A percentile compares a stretch with the other conserved stretches of the same genome.
phyloP scores from a whole-genome alignment of 1,140 invertebrate genomes.

The Lineus longissimus region DNA sequence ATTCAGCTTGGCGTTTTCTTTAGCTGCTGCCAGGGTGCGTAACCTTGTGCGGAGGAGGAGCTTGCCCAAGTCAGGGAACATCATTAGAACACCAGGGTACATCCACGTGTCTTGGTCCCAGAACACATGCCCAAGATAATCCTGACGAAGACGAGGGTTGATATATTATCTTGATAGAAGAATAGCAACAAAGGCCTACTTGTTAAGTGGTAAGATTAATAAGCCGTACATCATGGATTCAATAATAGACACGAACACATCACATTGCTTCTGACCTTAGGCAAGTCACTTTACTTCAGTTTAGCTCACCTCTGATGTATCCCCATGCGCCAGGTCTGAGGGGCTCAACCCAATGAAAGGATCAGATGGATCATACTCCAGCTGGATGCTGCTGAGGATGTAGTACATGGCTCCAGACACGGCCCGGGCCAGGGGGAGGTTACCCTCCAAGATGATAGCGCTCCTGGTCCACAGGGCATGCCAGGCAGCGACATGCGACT shows the following conservation, averaged over 20 bases:
- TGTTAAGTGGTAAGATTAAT: too few relatives aligned
- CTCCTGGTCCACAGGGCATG: background rate
- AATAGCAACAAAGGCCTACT: too few relatives aligned
- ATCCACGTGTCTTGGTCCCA: constrained; percentile 60
- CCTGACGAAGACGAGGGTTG: constrained; percentile 29
- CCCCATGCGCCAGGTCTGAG: constrained; percentile 39
- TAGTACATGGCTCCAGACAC: constrained; percentile 10
- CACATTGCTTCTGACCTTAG: too few relatives aligned
- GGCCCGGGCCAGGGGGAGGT: background rate
- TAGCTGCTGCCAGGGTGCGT: constrained; percentile 40
- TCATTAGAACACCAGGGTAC: constrained; percentile 48
- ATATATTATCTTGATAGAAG: too few relatives aligned
- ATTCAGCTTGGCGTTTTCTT: constrained; percentile 36
- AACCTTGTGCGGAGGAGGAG: constrained; percentile 39
- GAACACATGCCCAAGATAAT: constrained; percentile 54
- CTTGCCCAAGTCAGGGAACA: constrained; percentile 46
- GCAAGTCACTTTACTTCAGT: too few relatives aligned
- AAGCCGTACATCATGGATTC: too few relatives aligned
- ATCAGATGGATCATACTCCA: background rate
- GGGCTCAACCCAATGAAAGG: constrained; percentile 47
- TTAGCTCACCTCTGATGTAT: constrained; percentile 14
- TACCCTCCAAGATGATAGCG: background rate
- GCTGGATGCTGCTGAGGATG: constrained; percentile 11
- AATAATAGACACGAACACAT: too few relatives aligned
- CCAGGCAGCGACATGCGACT: background rate